Conservation (phyloP, 2,888 invertebrate genomes). For the Lissocephala sabroskyi region DNA sequence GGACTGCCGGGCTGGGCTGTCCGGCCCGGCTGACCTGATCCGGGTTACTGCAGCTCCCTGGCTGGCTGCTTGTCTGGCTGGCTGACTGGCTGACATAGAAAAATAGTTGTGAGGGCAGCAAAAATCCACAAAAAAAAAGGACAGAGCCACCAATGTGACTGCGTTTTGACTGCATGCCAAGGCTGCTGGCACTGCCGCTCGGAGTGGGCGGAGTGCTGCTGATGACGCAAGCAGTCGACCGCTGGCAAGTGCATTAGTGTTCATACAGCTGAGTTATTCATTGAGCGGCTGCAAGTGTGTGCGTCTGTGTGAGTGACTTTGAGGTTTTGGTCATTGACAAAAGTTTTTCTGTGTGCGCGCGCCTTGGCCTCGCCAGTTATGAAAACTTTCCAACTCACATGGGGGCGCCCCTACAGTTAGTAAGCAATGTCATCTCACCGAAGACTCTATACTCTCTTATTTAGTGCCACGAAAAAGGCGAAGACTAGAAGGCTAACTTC, state of each 20-base stretch:
- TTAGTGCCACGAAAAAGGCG: too few relatives aligned
- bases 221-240: conserved; percentile 52
- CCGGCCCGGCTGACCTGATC: background rate
- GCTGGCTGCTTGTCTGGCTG: background rate
- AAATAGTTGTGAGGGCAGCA: background rate
- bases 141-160: conserved; percentile 10
- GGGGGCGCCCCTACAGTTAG: too few relatives aligned
- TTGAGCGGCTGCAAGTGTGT: conserved; percentile 31
- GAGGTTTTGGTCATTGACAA: conserved; percentile 55
- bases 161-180: conserved; percentile 62
- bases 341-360: conserved; percentile 39
- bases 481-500: conserved; percentile 15
- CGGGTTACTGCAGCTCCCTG: conserved; percentile 13
- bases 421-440: too few relatives aligned
- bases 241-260: conserved; percentile 9
- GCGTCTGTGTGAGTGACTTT: conserved; percentile 31
- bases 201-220: too few relatives aligned
- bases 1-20: conserved; percentile 18
- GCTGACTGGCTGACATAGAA: conserved; percentile 3
- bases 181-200: conserved; percentile 46
- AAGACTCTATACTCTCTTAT: too few relatives aligned
- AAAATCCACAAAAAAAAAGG: background rate
- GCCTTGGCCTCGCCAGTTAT: conserved; percentile 35
- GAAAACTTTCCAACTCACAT: too few relatives aligned
- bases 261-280: conserved; percentile 26